Base-by-base conservation (phyloP, 2,888 invertebrate species). In the Trachelus iudaicus region DNA sequence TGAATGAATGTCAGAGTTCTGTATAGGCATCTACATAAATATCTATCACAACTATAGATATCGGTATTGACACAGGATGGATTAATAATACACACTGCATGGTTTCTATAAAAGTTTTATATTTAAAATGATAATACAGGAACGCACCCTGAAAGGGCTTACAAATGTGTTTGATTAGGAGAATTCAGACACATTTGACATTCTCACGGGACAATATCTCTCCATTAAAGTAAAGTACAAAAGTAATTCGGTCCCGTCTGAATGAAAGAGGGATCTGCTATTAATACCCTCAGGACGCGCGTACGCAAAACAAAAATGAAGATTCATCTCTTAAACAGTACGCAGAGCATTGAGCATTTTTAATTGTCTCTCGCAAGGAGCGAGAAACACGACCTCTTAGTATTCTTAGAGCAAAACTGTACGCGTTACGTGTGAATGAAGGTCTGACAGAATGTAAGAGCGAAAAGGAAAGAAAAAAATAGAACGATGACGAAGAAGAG, bases 41-140 rank as follows among this genome's bases (percentile, higher is more conserved):
- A 56, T 56, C 56, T 56, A 23, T 56, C 56, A 73, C 71, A 34
- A 71, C 11, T 74, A 74, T 33, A 74, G 35, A 74, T 33, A 35
- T 12, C 12, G 15, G 4, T 9, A 34, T 34, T 23, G 76, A 76
- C 73, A 76, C 35, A 35, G 34, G 15, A 37, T 76, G 71, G 15
- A 40, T 31, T 71, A 76, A 76, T 77, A 40, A 73, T 77, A 31
- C 73, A 77, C 73, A 79, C 34, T 79, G 2, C 23, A 23, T 34
- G 31, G 40, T 74, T 77, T 56, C 56, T 71, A 34, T 71, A 77
- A 83, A 82, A 81, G 76, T 78, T 79, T 79, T 78, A 80, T 81
- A 81, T 83, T 81, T 78, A 80, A 83, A 82, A 82, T 83, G 81
- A 85, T 79, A 86, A 85, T 86, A 84, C 85, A 85, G 85, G 85